phyloP scores from a whole-genome alignment of 2,113 vertebrate species.

The Boleophthalmus pectinirostris region DNA sequence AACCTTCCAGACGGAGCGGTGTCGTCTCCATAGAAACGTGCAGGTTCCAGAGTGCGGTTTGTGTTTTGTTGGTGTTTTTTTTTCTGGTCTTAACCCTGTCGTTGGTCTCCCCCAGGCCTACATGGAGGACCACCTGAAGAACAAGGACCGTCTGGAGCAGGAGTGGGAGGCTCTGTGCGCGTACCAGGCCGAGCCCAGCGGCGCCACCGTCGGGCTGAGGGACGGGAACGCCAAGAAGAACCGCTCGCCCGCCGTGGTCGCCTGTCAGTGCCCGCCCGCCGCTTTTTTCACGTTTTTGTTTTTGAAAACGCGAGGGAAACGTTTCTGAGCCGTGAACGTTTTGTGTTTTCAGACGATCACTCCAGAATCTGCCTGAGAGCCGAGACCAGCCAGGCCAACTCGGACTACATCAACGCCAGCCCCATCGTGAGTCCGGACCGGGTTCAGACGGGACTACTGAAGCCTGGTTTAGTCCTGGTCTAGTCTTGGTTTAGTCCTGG shows the following conservation, averaged over 20 bases:
- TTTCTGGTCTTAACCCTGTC: too few relatives aligned
- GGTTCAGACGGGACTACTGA: too few relatives aligned
- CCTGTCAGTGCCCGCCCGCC: constrained; percentile 84
- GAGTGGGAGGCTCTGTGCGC: constrained; percentile 94
- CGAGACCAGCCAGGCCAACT: constrained; percentile 87
- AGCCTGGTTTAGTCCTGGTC: neutral
- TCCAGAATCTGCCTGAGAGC: constrained; percentile 89
- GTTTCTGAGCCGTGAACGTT: too few relatives aligned
- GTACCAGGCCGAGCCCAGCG: constrained; percentile 91
- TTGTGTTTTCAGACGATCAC: constrained; percentile 88
- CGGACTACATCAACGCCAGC: constrained; percentile 98
- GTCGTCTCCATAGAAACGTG: too few relatives aligned
- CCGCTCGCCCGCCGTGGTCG: constrained; percentile 79
- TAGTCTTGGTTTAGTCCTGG: neutral
- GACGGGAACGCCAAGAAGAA: constrained; percentile 87
- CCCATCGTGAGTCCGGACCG: constrained; percentile 93
- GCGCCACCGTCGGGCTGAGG: constrained; percentile 74
- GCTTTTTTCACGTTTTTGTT: too few relatives aligned
- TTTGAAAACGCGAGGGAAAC: too few relatives aligned
- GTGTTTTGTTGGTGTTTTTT: too few relatives aligned
- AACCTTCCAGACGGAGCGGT: too few relatives aligned
- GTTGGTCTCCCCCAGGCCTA: constrained; percentile 90
- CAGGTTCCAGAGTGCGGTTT: too few relatives aligned
- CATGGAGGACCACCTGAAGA: constrained; percentile 97
- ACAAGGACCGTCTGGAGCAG: constrained; percentile 90